Evolutionary conservation across 2,888 invertebrate genomes (phyloP), one percentile per base, ranked within the genome.

Genomic region (Scaptomyza caliginosa): DNA sequence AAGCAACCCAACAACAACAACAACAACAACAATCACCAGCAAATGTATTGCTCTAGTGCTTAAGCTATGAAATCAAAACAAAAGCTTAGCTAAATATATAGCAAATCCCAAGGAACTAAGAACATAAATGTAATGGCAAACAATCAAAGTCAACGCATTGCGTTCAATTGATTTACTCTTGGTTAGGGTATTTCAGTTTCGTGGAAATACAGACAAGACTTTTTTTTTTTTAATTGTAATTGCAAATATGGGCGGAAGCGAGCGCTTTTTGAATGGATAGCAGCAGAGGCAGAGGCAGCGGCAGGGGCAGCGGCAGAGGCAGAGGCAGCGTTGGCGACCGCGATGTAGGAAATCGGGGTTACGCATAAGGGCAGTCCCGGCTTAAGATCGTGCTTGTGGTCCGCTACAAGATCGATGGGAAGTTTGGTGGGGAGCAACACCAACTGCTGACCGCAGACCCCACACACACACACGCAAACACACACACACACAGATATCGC

Each of bases 161-260:
- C n/a, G 8, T 13, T 6, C 8, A 49, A 30, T 11, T 5, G 21
- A 16, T 16, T 26, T 26, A 8, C 3, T 11, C 11, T 23, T 8
- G 28, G 46, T 28, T 28, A 69, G 64, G 13, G 64, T 57, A 70
- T 70, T 40, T 13, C 4, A 3, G 1, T 2, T 17, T 51, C 40
- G 63, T 5, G 8, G 5, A 24, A 24, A 24, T 6, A 2, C 23
- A 1, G 5, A 8, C n/a, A 30, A 16, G 45, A n/a, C 45, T 58
- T 24, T 13, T 2, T 42, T 24, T 24, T 5, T 24, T 82, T 75
- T 46, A 70, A 77, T 77, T 84, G 70, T 80, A 86, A 80, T 81
- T 77, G 85, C 85, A 86, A 82, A 81, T 82, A 84, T 73, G 70
- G 73, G 67, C 82, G 82, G 84, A 82, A 82, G 67, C 64, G 57